Conservation (phyloP, 35 echinoderm and acorn worm species). For the Patiria miniata region DNA sequence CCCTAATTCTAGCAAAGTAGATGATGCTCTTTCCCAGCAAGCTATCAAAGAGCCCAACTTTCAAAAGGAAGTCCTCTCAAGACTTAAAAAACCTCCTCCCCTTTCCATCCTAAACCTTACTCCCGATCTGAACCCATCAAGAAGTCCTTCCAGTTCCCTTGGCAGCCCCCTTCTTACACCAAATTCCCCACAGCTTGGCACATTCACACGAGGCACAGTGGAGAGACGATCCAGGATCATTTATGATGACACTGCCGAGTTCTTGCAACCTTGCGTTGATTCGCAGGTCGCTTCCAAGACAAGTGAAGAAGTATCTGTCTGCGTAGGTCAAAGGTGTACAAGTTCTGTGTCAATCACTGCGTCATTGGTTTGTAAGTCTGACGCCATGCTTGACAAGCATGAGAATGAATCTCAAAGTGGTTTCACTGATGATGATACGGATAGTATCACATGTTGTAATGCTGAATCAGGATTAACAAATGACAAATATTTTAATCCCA, state of each 20-base stretch:
- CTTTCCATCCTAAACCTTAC: not conserved
- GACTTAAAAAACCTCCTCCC: not conserved
- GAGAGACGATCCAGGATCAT: slow-evolving; percentile 9
- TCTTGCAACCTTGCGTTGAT: not conserved
- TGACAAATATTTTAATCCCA: not conserved
- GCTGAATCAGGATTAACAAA: not conserved
- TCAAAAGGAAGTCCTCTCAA: not conserved
- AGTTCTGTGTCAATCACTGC: slow-evolving; percentile 35
- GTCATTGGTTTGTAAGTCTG: slow-evolving; percentile 28
- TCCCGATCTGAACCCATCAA: not conserved
- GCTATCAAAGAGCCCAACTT: not conserved
- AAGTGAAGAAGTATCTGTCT: not conserved
- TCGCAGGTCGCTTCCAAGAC: slow-evolving; percentile 4
- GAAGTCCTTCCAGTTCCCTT: not conserved
- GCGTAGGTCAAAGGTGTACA: not conserved
- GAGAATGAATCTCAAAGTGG: not conserved
- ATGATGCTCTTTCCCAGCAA: not conserved
- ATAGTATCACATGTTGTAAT: not conserved
- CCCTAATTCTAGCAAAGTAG: not conserved
- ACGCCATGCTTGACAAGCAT: slow-evolving; percentile 1
- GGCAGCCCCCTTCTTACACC: not conserved
- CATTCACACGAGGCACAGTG: not conserved
- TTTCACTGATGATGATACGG: not conserved
- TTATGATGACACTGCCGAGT: slow-evolving; percentile 28
- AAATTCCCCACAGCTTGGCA: not conserved